Conservation (phyloP, 2,113 vertebrate genomes). For the Oryzias melastigma region DNA sequence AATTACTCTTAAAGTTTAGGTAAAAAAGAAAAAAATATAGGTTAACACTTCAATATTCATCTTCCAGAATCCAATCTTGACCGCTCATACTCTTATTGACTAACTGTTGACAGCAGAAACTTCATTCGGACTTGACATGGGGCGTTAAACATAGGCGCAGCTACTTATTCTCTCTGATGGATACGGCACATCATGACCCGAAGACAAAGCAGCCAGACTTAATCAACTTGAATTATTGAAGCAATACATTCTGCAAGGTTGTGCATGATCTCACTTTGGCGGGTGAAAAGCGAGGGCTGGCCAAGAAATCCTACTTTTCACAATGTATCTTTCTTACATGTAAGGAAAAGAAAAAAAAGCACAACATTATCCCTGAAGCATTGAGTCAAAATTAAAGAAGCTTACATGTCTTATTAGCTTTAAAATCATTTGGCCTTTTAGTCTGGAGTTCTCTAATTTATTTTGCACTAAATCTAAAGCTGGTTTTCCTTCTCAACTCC, state of each 20-base stretch:
- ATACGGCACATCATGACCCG: background rate
- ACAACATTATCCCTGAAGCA: background rate
- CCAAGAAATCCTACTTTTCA: background rate
- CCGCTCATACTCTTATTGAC: background rate
- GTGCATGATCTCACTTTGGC: slow-evolving; percentile 1
- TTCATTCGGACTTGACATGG: background rate
- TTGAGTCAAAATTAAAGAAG: background rate
- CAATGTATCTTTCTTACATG: background rate
- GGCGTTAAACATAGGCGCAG: background rate
- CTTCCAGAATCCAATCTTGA: background rate
- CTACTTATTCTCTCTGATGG: background rate
- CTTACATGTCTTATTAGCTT: background rate
- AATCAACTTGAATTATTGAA: slow-evolving; percentile 12
- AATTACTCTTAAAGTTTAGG: too few species aligned
- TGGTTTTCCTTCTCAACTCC: slow-evolving; percentile 4
- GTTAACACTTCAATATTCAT: background rate
- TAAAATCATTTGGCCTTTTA: slow-evolving; percentile 21
- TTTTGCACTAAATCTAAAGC: background rate
- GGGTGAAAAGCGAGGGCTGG: background rate
- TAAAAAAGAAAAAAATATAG: background rate
- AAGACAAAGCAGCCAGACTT: slow-evolving; percentile 10
- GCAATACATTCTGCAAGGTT: background rate
- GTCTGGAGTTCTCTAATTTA: slow-evolving; percentile 1
- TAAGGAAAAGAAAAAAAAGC: background rate
- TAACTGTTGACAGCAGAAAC: background rate